Evolutionary conservation across 2,888 invertebrate genomes (phyloP).

Genomic region (Deilephila elpenor): DNA sequence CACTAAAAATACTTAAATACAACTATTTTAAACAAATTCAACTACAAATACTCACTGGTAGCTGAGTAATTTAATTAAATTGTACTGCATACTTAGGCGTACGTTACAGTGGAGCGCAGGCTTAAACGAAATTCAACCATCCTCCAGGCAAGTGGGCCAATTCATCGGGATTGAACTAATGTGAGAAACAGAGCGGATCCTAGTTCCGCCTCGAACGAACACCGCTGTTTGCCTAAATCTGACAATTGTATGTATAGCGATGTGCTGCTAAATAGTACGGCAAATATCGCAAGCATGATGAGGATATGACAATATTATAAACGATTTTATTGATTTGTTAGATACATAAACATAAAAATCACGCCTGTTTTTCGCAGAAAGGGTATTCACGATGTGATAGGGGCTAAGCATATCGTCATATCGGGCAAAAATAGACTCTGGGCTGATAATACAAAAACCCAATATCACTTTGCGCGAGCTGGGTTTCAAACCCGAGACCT

Average conservation of each 20-base stretch:
- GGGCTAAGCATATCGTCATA: too few relatives aligned
- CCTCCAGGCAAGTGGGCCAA: conserved; percentile 60
- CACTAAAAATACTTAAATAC: conserved; percentile 3
- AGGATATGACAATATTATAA: neutral
- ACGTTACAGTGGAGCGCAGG: conserved; percentile 35
- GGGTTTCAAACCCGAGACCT: too few relatives aligned
- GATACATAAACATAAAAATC: too few relatives aligned
- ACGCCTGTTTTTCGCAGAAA: too few relatives aligned
- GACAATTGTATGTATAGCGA: conserved; percentile 60
- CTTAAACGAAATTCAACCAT: conserved; percentile 48
- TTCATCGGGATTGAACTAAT: conserved; percentile 74
- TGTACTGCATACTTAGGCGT: conserved; percentile 24
- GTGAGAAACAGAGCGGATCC: conserved; percentile 69
- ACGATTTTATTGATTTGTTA: too few relatives aligned
- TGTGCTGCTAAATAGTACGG: neutral
- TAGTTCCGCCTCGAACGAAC: conserved; percentile 59
- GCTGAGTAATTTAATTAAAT: conserved; percentile 16
- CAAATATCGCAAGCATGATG: neutral
- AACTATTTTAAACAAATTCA: conserved; percentile 39
- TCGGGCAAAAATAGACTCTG: too few relatives aligned
- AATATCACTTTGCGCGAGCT: too few relatives aligned
- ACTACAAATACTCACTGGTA: neutral
- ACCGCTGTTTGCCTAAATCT: conserved; percentile 71
- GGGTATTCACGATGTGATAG: too few relatives aligned
- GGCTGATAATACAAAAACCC: too few relatives aligned